Base-by-base conservation (phyloP, 2,797 vertebrate genomes). In the Hephaestus fuliginosus region DNA sequence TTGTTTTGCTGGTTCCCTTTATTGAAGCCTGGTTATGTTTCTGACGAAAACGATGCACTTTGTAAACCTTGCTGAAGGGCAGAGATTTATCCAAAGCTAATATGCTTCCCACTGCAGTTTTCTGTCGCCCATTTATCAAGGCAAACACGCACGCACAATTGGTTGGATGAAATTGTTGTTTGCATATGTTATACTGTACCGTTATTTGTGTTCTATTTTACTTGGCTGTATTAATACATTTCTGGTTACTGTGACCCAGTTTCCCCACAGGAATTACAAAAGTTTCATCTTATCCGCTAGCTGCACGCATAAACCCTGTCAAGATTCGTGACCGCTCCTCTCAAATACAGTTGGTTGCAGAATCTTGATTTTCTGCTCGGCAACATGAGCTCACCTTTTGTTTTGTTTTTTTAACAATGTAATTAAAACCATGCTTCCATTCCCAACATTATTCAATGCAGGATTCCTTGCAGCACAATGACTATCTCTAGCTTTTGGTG, bases 21-120 rank as follows among this genome's bases (percentile, higher is more conserved):
- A 46, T 71, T 76, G 43, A 28, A 44, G 65, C 48, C 17, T 44
- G 46, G 15, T 67, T 87, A 58, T 80, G 65, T 63, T 84, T 86
- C 64, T 72, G 73, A 70, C 78, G 10, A 72, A 81, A 82, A 69
- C 7, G 13, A 53, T 30, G n/a, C 14, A 61, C 14, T 70, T 87
- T 82, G 70, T 63, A 64, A 81, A 83, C 65, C 78, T 53, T 70
- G 76, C 71, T 76, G 39, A 82, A 60, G 78, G 85, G 57, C 72
- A 72, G 52, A 71, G 28, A 77, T 86, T 74, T 75, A 66, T 84
- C 70, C 68, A 60, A 72, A 67, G 72, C 55, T 77, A 3, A 11
- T 74, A 51, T 71, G 58, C 58, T 63, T 78, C 33, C 13, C n/a
- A 14, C 51, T 76, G 48, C 62, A 68, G 2, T 56, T 41, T 48